Conservation (phyloP, 2,113 vertebrate species). For the Damaliscus lunatus region DNA sequence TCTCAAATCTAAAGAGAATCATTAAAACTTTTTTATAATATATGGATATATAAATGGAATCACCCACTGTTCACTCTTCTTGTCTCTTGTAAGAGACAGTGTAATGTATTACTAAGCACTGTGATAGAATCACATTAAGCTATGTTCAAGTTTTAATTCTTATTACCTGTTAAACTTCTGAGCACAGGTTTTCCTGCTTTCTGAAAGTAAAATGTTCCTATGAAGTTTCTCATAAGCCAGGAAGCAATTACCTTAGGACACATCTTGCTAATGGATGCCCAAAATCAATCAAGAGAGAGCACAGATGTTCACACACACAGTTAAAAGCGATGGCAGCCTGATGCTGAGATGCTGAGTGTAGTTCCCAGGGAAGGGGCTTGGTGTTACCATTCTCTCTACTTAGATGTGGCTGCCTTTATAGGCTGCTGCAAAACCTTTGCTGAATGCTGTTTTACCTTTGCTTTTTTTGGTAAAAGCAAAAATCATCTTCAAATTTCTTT, state of each 20-base stretch:
- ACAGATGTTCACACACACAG: neutral
- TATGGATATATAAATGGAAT: neutral
- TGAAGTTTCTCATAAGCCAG: neutral
- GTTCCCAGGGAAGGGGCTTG: neutral
- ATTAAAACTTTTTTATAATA: neutral
- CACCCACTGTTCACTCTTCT: neutral
- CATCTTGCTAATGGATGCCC: neutral
- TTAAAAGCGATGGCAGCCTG: neutral
- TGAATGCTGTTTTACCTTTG: neutral
- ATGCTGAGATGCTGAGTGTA: neutral
- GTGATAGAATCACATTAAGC: neutral
- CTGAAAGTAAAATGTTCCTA: neutral
- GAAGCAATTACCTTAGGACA: neutral
- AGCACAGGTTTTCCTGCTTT: neutral
- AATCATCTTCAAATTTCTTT: neutral
- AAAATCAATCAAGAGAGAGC: neutral
- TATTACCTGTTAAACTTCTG: neutral
- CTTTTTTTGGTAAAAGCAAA: neutral
- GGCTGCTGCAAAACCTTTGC: neutral
- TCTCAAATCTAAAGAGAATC: constrained; percentile 38
- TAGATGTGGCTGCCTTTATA: neutral
- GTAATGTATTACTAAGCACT: neutral
- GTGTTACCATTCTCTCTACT: neutral
- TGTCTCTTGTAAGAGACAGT: neutral
- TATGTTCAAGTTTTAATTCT: neutral